These are phyloP conservation scores for Arnoldichthys spilopterus DNA, from an alignment of 2,797 vertebrate species.

Conservation along the genomic window DNA sequence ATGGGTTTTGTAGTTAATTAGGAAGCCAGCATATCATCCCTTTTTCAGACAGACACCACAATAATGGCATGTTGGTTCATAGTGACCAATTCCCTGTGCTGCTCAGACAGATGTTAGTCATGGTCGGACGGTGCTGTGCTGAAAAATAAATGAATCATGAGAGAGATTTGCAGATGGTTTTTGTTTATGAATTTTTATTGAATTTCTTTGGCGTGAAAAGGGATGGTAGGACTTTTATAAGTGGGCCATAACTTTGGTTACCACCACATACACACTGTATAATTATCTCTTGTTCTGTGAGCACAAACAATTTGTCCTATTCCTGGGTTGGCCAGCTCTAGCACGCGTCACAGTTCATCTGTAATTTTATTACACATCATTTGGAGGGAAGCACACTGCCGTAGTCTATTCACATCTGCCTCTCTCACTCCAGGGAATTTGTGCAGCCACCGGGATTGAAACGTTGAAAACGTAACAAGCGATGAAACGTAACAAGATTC, in stretches of 20 bases:
- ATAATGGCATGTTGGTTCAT: conserved; percentile 20
- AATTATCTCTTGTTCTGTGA: background rate
- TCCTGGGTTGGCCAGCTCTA: background rate
- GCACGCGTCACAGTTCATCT: background rate
- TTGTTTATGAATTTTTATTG: conserved; percentile 68
- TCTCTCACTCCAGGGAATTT: background rate
- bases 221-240: conserved; percentile 44
- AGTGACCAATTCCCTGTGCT: background rate
- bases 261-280: background rate
- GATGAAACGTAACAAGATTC: conserved; percentile 8
- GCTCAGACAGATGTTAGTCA: conserved; percentile 25
- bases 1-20: conserved; percentile 25
- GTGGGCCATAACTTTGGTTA: conserved; percentile 4
- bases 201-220: conserved; percentile 55
- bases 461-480: no score
- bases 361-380: background rate
- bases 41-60: background rate
- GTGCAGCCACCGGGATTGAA: conserved; percentile 10
- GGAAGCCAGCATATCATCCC: background rate
- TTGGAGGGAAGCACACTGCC: background rate
- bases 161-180: conserved; percentile 70
- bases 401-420: conserved; percentile 1
- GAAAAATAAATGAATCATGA: conserved; percentile 73
- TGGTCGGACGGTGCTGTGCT: conserved; percentile 58
- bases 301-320: background rate